phyloP scores from a whole-genome alignment of 2,113 vertebrate species.

The Amphilophus citrinellus region DNA sequence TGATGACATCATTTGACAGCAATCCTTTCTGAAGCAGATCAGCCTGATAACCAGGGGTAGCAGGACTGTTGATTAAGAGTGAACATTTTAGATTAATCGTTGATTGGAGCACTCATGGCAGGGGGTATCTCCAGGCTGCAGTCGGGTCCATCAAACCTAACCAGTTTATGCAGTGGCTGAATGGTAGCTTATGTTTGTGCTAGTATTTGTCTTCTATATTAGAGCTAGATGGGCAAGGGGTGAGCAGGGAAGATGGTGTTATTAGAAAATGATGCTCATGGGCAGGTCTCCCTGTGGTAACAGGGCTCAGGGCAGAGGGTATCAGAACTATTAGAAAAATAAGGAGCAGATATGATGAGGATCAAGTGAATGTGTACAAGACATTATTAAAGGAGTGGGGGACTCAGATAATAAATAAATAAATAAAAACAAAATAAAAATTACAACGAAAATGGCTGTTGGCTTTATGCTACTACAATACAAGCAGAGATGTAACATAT shows the following conservation, averaged over 20 bases:
- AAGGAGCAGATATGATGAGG: constrained; percentile 22
- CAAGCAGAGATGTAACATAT: no score
- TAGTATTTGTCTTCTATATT: constrained; percentile 49
- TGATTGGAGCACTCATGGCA: constrained; percentile 31
- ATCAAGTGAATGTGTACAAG: constrained; percentile 27
- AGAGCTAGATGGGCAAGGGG: constrained; percentile 24
- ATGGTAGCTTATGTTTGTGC: constrained; percentile 25
- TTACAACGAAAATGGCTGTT: background rate
- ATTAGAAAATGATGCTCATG: constrained; percentile 60
- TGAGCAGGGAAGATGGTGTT: constrained; percentile 31
- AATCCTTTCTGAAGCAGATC: constrained; percentile 56
- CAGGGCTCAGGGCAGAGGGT: constrained; percentile 36
- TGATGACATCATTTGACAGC: constrained; percentile 60
- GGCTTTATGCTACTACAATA: background rate
- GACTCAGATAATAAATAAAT: background rate
- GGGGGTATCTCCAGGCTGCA: constrained; percentile 33
- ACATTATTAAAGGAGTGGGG: background rate
- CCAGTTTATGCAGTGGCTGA: constrained; percentile 47
- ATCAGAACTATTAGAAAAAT: constrained; percentile 25
- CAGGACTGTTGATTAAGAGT: constrained; percentile 50
- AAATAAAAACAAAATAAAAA: background rate
- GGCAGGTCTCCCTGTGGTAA: constrained; percentile 39
- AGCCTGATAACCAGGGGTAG: constrained; percentile 57
- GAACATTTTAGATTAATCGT: constrained; percentile 67
- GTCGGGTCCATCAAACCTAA: constrained; percentile 21